phyloP scores from a whole-genome alignment of 2,888 invertebrate genomes.

The Pocota personata region DNA sequence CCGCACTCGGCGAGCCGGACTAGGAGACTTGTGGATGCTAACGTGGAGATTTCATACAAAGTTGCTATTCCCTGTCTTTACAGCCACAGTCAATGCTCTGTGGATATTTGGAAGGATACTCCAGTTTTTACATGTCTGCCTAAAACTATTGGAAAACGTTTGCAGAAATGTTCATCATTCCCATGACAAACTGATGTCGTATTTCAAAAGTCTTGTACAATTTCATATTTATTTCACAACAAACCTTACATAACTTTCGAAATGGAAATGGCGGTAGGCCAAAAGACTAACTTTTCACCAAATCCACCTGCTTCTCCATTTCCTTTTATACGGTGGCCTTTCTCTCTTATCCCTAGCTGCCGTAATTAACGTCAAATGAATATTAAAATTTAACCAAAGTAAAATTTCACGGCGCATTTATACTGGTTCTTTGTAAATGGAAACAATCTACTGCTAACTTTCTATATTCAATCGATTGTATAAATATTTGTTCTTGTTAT shows the following conservation, averaged over 20 bases:
- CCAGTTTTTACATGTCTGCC: no score
- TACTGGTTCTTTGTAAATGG: neutral
- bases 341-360: neutral
- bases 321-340: neutral
- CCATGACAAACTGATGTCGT: no score
- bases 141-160: no score
- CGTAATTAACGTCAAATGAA: slow-evolving; percentile 6
- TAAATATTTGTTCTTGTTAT: slow-evolving; percentile 2
- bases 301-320: neutral
- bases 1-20: no score
- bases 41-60: no score
- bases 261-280: neutral
- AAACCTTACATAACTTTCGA: neutral
- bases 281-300: neutral
- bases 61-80: no score
- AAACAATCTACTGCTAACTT: neutral
- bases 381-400: slow-evolving; percentile 2
- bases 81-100: no score
- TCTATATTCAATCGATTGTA: neutral
- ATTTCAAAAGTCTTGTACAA: no score
- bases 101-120: no score
- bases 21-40: no score
- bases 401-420: neutral
- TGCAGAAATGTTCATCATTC: no score
- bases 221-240: no score